Conservation (phyloP, 2,113 vertebrate genomes). For the Bos javanicus region DNA sequence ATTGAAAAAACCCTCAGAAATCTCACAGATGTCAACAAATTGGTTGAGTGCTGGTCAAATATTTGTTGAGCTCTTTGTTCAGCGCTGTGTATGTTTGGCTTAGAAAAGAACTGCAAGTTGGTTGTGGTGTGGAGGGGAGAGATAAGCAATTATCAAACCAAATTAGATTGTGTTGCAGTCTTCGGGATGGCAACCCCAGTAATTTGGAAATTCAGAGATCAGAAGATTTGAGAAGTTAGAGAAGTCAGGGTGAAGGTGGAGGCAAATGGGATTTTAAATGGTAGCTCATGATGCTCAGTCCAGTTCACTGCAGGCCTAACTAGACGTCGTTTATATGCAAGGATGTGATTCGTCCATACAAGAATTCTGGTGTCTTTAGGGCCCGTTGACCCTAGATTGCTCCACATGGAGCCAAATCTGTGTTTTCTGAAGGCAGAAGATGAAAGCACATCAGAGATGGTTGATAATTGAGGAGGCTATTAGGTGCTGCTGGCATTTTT, state of each 20-base stretch:
- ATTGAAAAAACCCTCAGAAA: background rate
- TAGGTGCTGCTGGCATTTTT: background rate
- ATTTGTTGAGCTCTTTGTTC: background rate
- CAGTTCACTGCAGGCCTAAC: background rate
- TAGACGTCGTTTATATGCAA: background rate
- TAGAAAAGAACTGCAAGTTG: background rate
- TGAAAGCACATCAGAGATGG: background rate
- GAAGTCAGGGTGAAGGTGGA: background rate
- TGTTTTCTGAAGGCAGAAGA: background rate
- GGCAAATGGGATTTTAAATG: background rate
- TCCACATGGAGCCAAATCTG: background rate
- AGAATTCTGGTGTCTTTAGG: background rate
- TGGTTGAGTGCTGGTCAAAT: background rate
- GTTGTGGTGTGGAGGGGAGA: background rate
- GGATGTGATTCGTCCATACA: background rate
- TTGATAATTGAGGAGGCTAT: background rate
- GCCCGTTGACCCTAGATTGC: background rate
- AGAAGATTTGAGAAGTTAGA: background rate
- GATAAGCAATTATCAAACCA: background rate
- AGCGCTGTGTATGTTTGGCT: background rate
- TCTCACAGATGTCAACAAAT: background rate
- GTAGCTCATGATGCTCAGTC: background rate
- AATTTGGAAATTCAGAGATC: background rate
- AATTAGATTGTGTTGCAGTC: background rate
- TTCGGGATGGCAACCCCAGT: background rate